Evolutionary conservation across 2,797 vertebrate genomes (phyloP), one percentile per base, ranked within the genome.

Genomic region (Eulemur albifrons): DNA sequence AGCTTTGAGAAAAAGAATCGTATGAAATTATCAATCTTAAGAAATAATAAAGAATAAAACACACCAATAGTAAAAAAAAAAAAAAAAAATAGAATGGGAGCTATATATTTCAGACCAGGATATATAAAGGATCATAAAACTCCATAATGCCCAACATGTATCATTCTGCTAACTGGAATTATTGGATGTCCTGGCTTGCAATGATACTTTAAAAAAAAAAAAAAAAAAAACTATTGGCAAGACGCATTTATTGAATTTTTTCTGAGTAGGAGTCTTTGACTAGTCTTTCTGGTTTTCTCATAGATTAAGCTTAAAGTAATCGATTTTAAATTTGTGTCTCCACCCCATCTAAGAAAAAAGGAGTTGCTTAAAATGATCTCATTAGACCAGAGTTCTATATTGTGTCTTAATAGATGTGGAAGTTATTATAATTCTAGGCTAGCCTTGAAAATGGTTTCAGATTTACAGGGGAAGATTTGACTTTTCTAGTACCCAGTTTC

Each of bases 401-500:
- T 80, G 77, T 97, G 77, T 93, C 97, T 97, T 88, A 98, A 98
- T 90, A 95, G 94, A 98, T 97, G 97, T 97, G 85, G 93, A 98
- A 97, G 97, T 97, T 98, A 95, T 98, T 98, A 98, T 96, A 98
- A 97, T 97, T 98, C 97, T 95, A 98, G 77, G 90, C 79, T 96
- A 97, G 83, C 80, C 96, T 98, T 98, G 48, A 96, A 98, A 97
- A 96, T 96, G 83, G 54, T 97, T 98, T 98, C 96, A 98, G 97
- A 98, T 98, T 97, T 98, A 97, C 76, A 95, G 70, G 92, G 20
- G 89, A 97, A 98, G 96, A 96, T 88, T 57, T 93, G 86, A 93
- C 97, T 98, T 98, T 98, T 98, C 93, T 96, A 97, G 77, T 97
- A 97, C 94, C 93, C 87, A 96, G 90, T 98, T 98, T 99, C 97